Conservation (phyloP, 2,797 vertebrate genomes). For the Leptatherina wallacei region DNA sequence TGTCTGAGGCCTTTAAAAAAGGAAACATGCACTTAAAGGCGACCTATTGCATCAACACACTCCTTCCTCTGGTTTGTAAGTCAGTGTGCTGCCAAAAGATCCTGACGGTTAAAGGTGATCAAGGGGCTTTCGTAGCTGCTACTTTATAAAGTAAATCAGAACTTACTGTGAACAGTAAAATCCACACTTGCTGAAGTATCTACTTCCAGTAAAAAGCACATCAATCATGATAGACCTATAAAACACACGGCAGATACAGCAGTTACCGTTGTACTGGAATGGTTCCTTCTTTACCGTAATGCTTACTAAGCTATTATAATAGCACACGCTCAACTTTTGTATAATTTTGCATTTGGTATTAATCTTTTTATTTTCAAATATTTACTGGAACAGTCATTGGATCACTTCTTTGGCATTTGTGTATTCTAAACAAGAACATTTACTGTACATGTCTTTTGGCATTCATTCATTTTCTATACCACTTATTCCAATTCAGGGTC, state of each 20-base stretch:
- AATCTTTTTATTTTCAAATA: conserved; percentile 23
- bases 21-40: conserved; percentile 25
- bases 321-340: conserved; percentile 11
- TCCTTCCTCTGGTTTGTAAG: conserved; percentile 35
- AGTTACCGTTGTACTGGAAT: conserved; percentile 19
- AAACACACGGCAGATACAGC: conserved; percentile 40
- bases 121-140: conserved; percentile 49
- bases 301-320: conserved; percentile 1
- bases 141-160: conserved; percentile 48
- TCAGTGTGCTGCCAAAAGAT: conserved; percentile 41
- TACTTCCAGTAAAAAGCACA: conserved; percentile 48
- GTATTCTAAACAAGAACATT: background rate
- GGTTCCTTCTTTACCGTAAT: conserved; percentile 23
- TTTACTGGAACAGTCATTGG: background rate
- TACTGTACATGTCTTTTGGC: background rate
- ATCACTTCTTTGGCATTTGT: background rate
- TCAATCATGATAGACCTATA: conserved; percentile 39
- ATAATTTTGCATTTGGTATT: conserved; percentile 15
- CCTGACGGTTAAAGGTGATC: conserved; percentile 43
- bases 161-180: conserved; percentile 46
- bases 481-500: background rate
- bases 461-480: background rate
- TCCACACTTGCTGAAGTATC: conserved; percentile 54
- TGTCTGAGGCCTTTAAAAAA: conserved; percentile 23
- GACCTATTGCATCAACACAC: conserved; percentile 23